phyloP scores from a whole-genome alignment of 2,113 vertebrate species.

The Microtus ochrogaster region DNA sequence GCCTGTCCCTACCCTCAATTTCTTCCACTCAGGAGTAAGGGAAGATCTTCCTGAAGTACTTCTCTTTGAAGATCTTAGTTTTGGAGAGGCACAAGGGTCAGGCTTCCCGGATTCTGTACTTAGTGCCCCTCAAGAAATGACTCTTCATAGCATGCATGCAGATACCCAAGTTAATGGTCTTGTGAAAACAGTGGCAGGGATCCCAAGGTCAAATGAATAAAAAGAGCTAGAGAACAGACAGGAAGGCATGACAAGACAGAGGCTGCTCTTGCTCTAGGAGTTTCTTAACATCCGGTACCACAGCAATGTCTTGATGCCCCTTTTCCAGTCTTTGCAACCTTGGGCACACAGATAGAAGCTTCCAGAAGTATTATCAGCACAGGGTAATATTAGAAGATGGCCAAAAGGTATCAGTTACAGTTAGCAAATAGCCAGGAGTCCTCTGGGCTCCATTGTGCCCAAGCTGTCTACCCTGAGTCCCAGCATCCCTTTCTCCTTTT shows the following conservation, averaged over 20 bases:
- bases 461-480: neutral
- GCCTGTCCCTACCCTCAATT: neutral
- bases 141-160: accelerated
- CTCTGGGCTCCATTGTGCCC: neutral
- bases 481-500: neutral
- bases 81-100: neutral
- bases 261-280: neutral
- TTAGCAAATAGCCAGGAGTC: neutral
- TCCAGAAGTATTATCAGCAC: neutral
- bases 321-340: neutral
- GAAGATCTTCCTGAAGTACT: neutral
- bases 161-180: neutral
- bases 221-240: neutral
- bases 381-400: neutral
- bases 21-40: neutral
- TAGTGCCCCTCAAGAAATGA: accelerated
- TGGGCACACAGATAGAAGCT: neutral
- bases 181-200: neutral
- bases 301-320: neutral
- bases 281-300: neutral
- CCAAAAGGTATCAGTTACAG: neutral
- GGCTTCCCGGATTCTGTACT: neutral
- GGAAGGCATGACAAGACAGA: neutral
- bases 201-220: neutral
- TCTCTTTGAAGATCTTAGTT: neutral